phyloP scores from a whole-genome alignment of 1,140 invertebrate genomes.

The Gerris buenoi region DNA sequence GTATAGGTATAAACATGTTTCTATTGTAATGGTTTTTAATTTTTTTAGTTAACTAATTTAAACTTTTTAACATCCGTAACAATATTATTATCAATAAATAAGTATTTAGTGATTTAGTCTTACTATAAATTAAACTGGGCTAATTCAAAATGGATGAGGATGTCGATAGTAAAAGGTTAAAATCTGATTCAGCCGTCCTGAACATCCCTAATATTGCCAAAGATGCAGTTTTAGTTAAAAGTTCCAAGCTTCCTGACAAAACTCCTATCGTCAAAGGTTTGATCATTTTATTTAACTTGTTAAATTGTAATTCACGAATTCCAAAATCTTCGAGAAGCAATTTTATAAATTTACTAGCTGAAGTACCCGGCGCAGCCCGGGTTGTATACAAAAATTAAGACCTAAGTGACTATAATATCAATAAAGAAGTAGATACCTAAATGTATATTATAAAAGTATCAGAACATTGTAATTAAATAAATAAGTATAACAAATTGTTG shows the following conservation, averaged over 20 bases:
- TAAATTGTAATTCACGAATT: too few relatives aligned
- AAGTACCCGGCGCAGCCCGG: too few relatives aligned
- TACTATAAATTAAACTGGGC: not conserved
- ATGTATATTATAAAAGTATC: too few relatives aligned
- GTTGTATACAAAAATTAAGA: too few relatives aligned
- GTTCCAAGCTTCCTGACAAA: slow-evolving; percentile 40
- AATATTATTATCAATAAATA: not conserved
- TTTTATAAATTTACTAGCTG: too few relatives aligned
- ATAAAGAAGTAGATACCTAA: too few relatives aligned
- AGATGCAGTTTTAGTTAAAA: slow-evolving; percentile 48
- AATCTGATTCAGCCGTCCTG: not conserved
- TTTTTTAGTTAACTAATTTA: not conserved
- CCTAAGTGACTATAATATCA: too few relatives aligned
- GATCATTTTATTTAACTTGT: too few relatives aligned
- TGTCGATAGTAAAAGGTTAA: not conserved
- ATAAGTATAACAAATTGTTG: too few relatives aligned
- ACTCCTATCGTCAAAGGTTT: slow-evolving; percentile 46
- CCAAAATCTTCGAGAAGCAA: too few relatives aligned
- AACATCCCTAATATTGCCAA: slow-evolving; percentile 24
- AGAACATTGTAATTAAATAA: too few relatives aligned
- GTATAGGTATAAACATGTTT: not conserved
- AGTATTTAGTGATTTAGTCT: not conserved
- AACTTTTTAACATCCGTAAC: not conserved
- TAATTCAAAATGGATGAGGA: not conserved
- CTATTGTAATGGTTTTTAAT: not conserved